Conservation (phyloP, 2,113 vertebrate genomes). For the Antigone vipio region DNA sequence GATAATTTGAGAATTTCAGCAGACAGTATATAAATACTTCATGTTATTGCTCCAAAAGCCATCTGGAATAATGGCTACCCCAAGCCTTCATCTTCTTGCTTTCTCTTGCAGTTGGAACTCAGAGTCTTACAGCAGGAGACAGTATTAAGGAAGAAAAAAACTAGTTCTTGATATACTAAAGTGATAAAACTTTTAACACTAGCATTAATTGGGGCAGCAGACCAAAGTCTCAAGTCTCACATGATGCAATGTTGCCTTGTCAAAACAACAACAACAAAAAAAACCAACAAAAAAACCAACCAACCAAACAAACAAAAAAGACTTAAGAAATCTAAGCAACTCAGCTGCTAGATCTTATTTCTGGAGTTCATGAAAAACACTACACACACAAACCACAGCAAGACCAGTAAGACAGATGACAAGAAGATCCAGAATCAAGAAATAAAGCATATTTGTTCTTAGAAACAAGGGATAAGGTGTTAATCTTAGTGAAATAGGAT, state of each 20-base stretch:
- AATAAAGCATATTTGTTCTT: neutral
- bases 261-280: neutral
- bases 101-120: neutral
- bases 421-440: neutral
- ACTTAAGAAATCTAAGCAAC: neutral
- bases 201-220: neutral
- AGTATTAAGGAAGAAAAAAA: neutral
- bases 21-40: neutral
- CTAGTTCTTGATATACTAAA: neutral
- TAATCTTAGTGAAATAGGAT: conserved; percentile 11
- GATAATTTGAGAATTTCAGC: neutral
- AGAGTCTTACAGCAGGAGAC: neutral
- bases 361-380: neutral
- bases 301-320: neutral
- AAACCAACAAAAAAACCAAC: no score
- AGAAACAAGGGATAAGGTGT: neutral
- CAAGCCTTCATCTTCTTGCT: neutral
- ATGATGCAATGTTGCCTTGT: neutral
- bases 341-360: neutral
- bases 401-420: neutral
- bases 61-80: neutral
- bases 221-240: neutral
- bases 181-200: neutral
- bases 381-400: neutral
- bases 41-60: neutral